phyloP scores from a whole-genome alignment of 2,797 vertebrate genomes.

The Crocidura indochinensis region DNA sequence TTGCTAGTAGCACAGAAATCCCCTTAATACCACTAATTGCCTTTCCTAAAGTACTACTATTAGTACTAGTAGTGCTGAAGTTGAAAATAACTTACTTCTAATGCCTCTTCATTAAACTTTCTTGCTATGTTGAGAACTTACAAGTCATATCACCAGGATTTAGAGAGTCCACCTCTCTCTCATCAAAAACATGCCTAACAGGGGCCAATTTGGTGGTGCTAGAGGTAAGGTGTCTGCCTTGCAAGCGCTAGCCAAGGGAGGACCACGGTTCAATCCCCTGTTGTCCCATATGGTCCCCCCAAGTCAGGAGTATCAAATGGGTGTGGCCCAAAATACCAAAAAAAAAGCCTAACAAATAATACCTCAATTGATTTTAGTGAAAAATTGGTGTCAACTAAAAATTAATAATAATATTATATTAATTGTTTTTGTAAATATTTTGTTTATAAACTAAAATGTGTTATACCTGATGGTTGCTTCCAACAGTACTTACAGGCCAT shows the following conservation, averaged over 20 bases:
- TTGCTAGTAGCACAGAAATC: not conserved
- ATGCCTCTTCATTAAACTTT: not conserved
- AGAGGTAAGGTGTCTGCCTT: too few relatives aligned
- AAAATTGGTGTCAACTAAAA: constrained; percentile 51
- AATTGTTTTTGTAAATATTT: too few relatives aligned
- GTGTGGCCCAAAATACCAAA: too few relatives aligned
- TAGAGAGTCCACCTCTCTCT: not conserved
- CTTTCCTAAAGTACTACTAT: not conserved
- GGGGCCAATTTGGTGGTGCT: too few relatives aligned
- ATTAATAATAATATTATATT: not conserved
- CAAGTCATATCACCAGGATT: not conserved
- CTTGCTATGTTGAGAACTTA: not conserved
- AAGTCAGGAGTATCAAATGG: too few relatives aligned
- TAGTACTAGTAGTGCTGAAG: not conserved
- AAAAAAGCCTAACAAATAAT: constrained; percentile 1
- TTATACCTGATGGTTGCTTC: too few relatives aligned
- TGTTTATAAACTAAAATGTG: too few relatives aligned
- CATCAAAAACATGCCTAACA: not conserved
- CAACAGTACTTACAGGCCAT: too few relatives aligned
- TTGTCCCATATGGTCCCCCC: too few relatives aligned
- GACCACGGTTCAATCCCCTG: too few relatives aligned
- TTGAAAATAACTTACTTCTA: not conserved
- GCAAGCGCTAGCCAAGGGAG: too few relatives aligned
- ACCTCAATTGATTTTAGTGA: not conserved
- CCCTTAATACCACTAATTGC: not conserved